phyloP scores from a whole-genome alignment of 2,113 vertebrate genomes.

The Cyanistes caeruleus region DNA sequence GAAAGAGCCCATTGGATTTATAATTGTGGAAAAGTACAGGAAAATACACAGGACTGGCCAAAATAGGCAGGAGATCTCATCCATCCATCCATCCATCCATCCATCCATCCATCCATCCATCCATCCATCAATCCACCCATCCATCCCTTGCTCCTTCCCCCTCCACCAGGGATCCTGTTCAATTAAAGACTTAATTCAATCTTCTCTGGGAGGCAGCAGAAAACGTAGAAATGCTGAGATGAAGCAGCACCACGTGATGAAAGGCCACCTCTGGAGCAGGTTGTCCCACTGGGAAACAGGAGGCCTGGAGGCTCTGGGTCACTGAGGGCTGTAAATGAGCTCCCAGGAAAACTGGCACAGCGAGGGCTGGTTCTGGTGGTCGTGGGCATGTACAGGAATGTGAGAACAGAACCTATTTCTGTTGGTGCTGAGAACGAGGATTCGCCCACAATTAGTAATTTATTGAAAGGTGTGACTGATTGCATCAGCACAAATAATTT shows the following conservation, averaged over 20 bases:
- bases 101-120: neutral
- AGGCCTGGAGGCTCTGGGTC: neutral
- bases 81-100: neutral
- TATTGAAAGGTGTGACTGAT: neutral
- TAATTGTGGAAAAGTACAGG: neutral
- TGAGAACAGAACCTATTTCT: neutral
- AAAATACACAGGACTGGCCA: fast-evolving
- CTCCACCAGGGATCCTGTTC: neutral
- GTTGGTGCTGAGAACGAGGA: neutral
- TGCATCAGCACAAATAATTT: neutral
- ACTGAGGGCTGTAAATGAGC: neutral
- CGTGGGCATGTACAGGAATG: neutral
- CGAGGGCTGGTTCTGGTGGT: neutral
- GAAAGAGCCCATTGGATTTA: neutral
- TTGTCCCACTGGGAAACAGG: neutral
- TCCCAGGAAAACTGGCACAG: neutral
- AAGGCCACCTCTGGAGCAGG: neutral
- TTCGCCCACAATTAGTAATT: neutral
- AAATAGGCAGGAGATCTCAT: neutral
- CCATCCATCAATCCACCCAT: neutral
- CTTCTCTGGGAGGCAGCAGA: neutral
- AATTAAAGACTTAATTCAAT: neutral
- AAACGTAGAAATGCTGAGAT: neutral
- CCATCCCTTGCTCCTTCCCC: neutral
- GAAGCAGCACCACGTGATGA: neutral